These are phyloP conservation scores for Coptodon rendalli DNA, from an alignment of 2,113 vertebrate species.

Conservation along the genomic window DNA sequence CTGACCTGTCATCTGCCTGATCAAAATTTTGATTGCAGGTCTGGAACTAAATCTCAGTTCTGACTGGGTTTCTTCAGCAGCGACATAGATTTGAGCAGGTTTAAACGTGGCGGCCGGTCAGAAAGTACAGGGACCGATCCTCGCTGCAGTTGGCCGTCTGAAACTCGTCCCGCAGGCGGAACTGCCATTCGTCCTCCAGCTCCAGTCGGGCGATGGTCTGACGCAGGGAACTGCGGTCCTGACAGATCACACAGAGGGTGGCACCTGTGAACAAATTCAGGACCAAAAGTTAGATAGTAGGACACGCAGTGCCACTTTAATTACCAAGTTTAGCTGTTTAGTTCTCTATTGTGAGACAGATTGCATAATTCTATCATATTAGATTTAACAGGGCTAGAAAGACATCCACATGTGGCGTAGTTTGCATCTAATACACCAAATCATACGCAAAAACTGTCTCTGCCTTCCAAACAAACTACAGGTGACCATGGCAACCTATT, in stretches of 20 bases:
- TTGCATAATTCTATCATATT: not conserved
- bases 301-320: not conserved
- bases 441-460: not conserved
- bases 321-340: not conserved
- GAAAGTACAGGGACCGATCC: constrained; percentile 92
- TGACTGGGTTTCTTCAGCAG: not conserved
- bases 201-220: constrained; percentile 94
- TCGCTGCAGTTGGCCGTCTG: constrained; percentile 96
- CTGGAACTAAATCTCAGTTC: not conserved
- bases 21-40: not conserved
- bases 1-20: not conserved
- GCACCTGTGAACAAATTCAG: constrained; percentile 73
- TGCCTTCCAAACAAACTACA: not conserved
- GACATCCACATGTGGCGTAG: not conserved
- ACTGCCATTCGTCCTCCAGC: constrained; percentile 97
- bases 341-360: not conserved
- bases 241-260: constrained; percentile 96
- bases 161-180: constrained; percentile 94
- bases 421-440: not conserved
- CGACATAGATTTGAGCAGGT: not conserved
- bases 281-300: not conserved
- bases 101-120: constrained; percentile 92
- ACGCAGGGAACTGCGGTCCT: constrained; percentile 92
- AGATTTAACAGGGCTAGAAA: not conserved
- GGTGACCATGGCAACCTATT: not conserved